Evolutionary conservation across 2,113 vertebrate genomes (phyloP).

Genomic region (Oreochromis spilurus): DNA sequence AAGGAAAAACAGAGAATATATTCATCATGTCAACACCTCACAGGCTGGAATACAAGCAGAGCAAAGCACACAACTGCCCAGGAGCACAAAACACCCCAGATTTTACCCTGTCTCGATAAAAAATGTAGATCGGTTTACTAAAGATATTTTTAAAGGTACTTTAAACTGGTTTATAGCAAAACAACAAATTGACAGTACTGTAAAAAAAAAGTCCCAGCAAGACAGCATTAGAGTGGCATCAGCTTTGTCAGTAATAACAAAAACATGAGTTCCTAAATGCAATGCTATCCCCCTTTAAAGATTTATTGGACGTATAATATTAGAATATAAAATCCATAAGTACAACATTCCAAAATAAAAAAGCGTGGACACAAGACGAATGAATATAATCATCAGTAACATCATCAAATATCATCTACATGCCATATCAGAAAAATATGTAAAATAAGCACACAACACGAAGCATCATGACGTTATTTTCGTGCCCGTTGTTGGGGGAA

Average conservation of each 20-base stretch:
- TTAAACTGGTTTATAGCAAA: not conserved
- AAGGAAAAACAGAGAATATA: not conserved
- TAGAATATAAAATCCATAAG: not conserved
- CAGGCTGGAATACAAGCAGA: not conserved
- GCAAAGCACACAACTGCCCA: not conserved
- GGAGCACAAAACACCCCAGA: not conserved
- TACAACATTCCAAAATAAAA: not conserved
- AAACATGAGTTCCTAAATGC: not conserved
- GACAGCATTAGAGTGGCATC: accelerated
- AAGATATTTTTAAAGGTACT: not conserved
- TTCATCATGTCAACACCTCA: not conserved
- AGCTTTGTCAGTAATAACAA: not conserved
- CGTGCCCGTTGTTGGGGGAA: not conserved
- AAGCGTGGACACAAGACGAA: not conserved
- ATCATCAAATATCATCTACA: not conserved
- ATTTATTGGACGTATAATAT: not conserved
- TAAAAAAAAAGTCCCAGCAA: not conserved
- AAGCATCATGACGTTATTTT: not conserved
- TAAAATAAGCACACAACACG: not conserved
- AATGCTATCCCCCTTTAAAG: not conserved
- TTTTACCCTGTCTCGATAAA: not conserved
- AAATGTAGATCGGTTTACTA: not conserved
- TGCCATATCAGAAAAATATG: not conserved
- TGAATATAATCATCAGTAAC: not conserved
- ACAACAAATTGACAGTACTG: not conserved